Conservation (phyloP, 2,797 vertebrate genomes). For the Clarias laeviceps region DNA sequence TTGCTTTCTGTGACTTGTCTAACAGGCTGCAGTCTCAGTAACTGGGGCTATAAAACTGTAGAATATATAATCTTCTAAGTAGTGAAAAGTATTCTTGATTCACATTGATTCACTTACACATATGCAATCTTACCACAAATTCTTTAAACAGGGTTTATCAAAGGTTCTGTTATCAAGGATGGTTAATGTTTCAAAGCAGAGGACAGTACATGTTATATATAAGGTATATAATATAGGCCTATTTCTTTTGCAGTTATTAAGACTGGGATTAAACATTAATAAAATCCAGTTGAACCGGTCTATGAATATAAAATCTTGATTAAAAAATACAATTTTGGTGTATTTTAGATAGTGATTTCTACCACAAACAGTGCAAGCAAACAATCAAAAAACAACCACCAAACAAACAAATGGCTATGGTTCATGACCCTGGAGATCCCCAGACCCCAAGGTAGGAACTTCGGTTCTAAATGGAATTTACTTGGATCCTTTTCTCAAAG, state of each 20-base stretch:
- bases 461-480: neutral
- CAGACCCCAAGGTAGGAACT: neutral
- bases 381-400: neutral
- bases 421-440: neutral
- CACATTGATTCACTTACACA: neutral
- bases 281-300: neutral
- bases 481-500: neutral
- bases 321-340: neutral
- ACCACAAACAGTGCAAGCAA: neutral
- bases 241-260: neutral
- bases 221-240: neutral
- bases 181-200: neutral
- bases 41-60: neutral
- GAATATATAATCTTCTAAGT: neutral
- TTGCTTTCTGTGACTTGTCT: neutral
- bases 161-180: neutral
- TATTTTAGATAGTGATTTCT: neutral
- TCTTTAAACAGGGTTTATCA: too few species aligned
- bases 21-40: conserved; percentile 7
- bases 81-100: neutral
- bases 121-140: neutral
- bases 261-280: neutral
- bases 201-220: neutral
- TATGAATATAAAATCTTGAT: neutral
- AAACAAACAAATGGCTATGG: neutral